Evolutionary conservation across 2,113 vertebrate genomes (phyloP).

Genomic region (Sylvicapra grimmia): DNA sequence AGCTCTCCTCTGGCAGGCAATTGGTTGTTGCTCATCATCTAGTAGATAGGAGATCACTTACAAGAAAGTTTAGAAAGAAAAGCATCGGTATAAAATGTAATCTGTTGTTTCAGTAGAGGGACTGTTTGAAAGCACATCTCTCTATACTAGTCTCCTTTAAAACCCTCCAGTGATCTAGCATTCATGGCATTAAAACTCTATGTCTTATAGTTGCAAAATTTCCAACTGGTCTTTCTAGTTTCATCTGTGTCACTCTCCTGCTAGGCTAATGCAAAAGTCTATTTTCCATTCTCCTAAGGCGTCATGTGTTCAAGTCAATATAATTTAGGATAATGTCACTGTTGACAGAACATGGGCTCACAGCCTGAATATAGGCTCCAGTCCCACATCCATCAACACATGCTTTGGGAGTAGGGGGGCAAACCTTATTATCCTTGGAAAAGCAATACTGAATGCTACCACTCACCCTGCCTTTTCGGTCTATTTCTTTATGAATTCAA

Average conservation of each 20-base stretch:
- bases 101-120: neutral
- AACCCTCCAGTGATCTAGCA: neutral
- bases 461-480: neutral
- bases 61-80: neutral
- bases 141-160: neutral
- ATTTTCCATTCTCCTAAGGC: neutral
- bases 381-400: neutral
- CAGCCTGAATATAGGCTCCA: neutral
- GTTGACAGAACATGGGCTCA: neutral
- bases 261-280: neutral
- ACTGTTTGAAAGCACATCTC: neutral
- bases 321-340: neutral
- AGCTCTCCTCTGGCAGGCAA: neutral
- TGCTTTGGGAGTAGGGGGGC: neutral
- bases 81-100: neutral
- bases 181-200: rapidly evolving
- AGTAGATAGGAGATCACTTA: neutral
- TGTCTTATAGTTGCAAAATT: rapidly evolving
- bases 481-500: neutral
- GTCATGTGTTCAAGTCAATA: neutral
- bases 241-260: neutral
- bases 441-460: neutral
- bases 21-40: neutral
- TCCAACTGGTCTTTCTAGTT: neutral
- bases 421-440: neutral